phyloP scores from a whole-genome alignment of 2,113 vertebrate genomes.

The Rhynchomys soricoides region DNA sequence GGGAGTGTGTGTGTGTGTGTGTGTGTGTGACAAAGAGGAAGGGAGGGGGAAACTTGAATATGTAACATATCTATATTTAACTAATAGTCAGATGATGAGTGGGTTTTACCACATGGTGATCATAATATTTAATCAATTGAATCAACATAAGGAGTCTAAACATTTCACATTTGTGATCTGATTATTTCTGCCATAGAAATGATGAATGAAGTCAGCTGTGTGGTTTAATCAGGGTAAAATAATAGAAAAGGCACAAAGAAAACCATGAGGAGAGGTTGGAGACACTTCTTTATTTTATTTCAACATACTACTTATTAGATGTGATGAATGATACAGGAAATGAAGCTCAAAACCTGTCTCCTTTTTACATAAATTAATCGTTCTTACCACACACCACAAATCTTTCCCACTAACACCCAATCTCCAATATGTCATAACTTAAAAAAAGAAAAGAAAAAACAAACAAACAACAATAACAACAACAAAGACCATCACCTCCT shows the following conservation, averaged over 20 bases:
- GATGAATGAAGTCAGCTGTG: background rate
- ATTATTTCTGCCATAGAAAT: conserved; percentile 13
- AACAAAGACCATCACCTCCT: background rate
- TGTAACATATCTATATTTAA: background rate
- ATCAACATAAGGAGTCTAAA: background rate
- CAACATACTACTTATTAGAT: background rate
- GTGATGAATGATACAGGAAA: background rate
- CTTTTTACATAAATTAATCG: background rate
- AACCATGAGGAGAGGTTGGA: background rate
- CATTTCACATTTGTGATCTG: conserved; percentile 16
- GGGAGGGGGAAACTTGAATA: background rate
- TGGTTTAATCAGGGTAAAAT: background rate
- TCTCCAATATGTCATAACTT: background rate
- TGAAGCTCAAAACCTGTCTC: background rate
- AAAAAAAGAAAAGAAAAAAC: background rate
- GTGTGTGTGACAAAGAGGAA: background rate
- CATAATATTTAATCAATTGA: background rate
- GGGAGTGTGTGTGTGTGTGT: background rate
- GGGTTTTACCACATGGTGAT: background rate
- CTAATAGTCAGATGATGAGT: background rate
- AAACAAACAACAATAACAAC: too few relatives aligned
- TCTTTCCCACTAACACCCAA: background rate
- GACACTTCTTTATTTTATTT: conserved; percentile 33
- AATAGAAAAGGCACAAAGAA: background rate
- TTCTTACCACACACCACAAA: background rate